phyloP scores from a whole-genome alignment of 2,888 invertebrate genomes.

The Altica lythri region DNA sequence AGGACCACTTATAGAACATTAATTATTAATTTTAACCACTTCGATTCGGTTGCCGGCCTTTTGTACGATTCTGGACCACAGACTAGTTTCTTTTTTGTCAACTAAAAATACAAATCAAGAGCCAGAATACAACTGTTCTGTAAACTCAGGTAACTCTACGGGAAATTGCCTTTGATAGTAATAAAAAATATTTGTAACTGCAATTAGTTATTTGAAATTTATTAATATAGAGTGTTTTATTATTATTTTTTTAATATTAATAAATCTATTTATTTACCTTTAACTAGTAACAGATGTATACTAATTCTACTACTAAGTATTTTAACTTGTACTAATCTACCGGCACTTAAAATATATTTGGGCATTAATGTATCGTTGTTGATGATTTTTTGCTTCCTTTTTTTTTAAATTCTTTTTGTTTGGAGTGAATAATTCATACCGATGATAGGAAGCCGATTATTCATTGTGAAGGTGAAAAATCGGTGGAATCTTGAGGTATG shows the following conservation, averaged over 20 bases:
- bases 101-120: conserved; percentile 22
- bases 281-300: too few species aligned
- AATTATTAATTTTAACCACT: conserved; percentile 52
- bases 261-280: too few species aligned
- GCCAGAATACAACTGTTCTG: neutral
- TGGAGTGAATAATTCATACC: conserved; percentile 36
- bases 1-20: conserved; percentile 52
- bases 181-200: too few species aligned
- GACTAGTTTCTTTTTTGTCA: conserved; percentile 43
- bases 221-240: too few species aligned
- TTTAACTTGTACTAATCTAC: too few species aligned
- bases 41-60: conserved; percentile 37
- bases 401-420: conserved; percentile 30
- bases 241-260: too few species aligned
- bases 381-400: conserved; percentile 13
- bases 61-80: conserved; percentile 35
- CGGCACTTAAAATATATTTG: too few species aligned
- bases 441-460: conserved; percentile 34
- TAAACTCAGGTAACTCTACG: too few species aligned
- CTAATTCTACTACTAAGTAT: too few species aligned
- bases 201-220: too few species aligned
- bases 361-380: conserved; percentile 26
- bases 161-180: too few species aligned
- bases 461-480: conserved; percentile 34
- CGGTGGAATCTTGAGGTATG: conserved; percentile 29